These are phyloP conservation scores for Myotis davidii DNA, from an alignment of 2,113 vertebrate genomes.

Conservation along the genomic window DNA sequence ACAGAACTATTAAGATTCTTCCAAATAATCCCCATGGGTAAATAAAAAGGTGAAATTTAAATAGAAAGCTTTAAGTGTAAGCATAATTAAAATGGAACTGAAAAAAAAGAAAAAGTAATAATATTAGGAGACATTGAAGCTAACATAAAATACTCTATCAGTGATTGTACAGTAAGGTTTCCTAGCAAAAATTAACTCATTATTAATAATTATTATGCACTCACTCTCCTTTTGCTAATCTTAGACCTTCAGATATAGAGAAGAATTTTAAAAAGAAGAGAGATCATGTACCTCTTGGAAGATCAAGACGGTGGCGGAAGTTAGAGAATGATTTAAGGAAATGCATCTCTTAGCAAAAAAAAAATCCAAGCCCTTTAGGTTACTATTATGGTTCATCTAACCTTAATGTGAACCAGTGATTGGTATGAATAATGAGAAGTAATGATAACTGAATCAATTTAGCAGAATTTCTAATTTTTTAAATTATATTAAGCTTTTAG, in stretches of 20 bases:
- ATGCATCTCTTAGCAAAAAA: conserved; percentile 11
- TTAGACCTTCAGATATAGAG: neutral
- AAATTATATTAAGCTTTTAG: conserved; percentile 22
- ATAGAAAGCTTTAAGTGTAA: conserved; percentile 43
- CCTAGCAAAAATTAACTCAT: conserved; percentile 28
- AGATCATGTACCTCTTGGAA: neutral
- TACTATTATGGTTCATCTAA: neutral
- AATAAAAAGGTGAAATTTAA: conserved; percentile 40
- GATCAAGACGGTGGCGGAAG: neutral
- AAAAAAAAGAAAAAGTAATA: neutral
- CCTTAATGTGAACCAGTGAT: conserved; percentile 18
- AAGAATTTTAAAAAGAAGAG: conserved; percentile 43
- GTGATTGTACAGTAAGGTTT: neutral
- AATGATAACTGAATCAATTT: neutral
- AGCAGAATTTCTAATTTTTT: conserved; percentile 15
- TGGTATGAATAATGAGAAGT: conserved; percentile 22
- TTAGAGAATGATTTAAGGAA: conserved; percentile 48
- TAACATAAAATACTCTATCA: neutral
- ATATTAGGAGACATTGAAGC: neutral
- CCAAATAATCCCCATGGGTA: conserved; percentile 18
- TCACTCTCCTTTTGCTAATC: conserved; percentile 6
- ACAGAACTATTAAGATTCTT: conserved; percentile 17
- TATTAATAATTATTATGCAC: neutral
- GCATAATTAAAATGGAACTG: conserved; percentile 20
- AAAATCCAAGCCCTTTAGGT: neutral